Evolutionary conservation across 2,797 vertebrate species (phyloP), one percentile per base, ranked within the genome.

Genomic region (Chaunax sp.): DNA sequence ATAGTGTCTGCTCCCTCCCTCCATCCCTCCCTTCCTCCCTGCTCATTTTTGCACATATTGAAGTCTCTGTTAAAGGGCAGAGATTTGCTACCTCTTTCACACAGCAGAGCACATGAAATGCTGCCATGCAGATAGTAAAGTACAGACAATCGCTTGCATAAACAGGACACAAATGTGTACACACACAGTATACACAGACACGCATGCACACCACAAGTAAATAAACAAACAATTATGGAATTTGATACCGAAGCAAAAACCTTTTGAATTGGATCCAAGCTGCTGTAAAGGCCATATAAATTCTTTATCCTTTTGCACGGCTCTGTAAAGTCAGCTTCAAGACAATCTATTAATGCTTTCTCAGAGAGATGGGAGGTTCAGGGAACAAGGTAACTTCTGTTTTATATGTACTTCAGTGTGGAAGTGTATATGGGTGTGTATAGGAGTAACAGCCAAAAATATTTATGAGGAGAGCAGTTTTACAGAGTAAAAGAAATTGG

Each of bases 1-100:
- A 81, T 86, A 87, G 84, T 85, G 88, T 92, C 87, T 90, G 83
- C 87, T 87, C 82, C 69, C 79, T 75, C 84, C 16, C 30, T 26
- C 49, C 75, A 81, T 75, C 67, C 57, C 81, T 75, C 47, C 16
- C 75, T 78, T 64, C 68, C 68, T 83, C 61, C 46, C 59, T 74
- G 73, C 79, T 78, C 79, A 64, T 78, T 87, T 63, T 61, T 25
- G 64, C 83, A 90, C 89, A 89, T 84, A 90, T 81, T 85, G 77
- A 90, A 90, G 82, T 83, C 71, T 79, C 79, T 77, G 74, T 18
- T 90, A 97, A 96, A 96, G 72, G 94, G 94, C 78, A 85, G 90
- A 0, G 94, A 95, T 69, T 93, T 96, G 92, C 89, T 96, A 94
- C 91, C 94, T 95, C 0, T 72, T 53, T 57, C 57, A 44, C 74